phyloP scores from a whole-genome alignment of 2,888 invertebrate species.

The Seira sanloemensis region DNA sequence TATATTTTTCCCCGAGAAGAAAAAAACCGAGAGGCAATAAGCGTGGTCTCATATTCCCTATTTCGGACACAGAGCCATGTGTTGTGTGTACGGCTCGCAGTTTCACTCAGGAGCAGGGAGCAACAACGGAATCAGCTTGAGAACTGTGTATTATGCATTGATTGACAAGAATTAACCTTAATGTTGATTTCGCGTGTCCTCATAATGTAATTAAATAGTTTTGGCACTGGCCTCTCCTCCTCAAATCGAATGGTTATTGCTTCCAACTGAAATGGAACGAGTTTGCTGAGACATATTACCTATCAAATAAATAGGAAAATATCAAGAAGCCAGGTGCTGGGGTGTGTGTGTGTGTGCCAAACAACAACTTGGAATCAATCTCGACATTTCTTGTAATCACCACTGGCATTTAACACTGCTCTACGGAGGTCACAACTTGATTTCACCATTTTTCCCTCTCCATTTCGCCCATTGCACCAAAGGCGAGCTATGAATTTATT shows the following conservation, averaged over 20 bases:
- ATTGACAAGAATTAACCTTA: slow-evolving; percentile 74
- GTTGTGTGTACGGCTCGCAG: neutral
- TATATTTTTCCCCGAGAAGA: neutral
- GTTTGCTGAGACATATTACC: neutral
- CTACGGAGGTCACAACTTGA: no score
- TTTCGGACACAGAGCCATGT: neutral
- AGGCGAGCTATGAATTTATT: no score
- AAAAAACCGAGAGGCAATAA: neutral
- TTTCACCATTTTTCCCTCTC: no score
- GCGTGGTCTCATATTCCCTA: neutral
- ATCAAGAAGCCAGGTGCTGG: no score
- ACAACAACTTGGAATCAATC: no score
- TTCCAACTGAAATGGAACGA: neutral
- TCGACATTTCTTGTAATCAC: no score
- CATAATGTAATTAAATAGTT: slow-evolving; percentile 73
- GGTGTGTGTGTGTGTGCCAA: no score
- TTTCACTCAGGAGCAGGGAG: neutral
- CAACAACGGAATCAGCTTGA: neutral
- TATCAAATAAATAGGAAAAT: neutral
- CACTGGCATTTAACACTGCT: no score
- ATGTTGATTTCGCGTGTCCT: slow-evolving; percentile 73
- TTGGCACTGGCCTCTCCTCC: slow-evolving; percentile 63
- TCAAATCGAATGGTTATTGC: neutral
- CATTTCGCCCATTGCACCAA: no score
- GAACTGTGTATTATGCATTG: slow-evolving; percentile 58